Base-by-base conservation (phyloP, 2,113 vertebrate genomes). In the Cyanoliseus patagonus region DNA sequence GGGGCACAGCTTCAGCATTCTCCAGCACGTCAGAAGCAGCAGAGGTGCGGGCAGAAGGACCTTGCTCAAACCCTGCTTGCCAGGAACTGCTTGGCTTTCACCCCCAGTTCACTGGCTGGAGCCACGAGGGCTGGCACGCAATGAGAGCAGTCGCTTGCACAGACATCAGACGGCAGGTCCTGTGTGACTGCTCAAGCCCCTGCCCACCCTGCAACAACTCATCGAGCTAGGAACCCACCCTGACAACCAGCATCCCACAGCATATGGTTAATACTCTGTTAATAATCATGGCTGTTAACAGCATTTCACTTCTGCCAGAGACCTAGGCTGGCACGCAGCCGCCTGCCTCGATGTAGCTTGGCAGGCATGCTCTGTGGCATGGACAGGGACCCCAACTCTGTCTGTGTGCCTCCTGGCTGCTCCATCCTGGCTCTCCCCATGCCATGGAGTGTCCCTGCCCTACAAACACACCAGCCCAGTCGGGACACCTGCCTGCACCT, bases 241-340 rank as follows among this genome's bases (percentile, higher is more conserved):
- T 82, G 91, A 80, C 78, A 83, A 85, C 44, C 15, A 68, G 70
- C 90, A 86, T 70, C 93, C 83, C 1, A 13, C 90, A 96, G 83
- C 95, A 96, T 95, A 96, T 96, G 95, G 95, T 91, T 93, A 97
- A 97, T 96, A 96, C 91, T 96, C 94, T 91, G 95, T 91, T 96
- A 96, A 97, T 94, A 96, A 97, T 92, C 94, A 86, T 27, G 94
- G 86, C 88, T 95, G 95, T 92, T 96, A 95, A 88, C 95, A 95
- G 95, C 81, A 86, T 87, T 68, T 92, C 47, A 16, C 95, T 84
- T 22, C 95, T 96, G 92, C 92, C 94, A 95, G 92, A 90, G 94
- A 46, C 86, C 93, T 4, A 15, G 88, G 88, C 92, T 94, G 94
- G 92, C 94, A 92, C 30, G 5, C 70, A 85, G 90, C 92, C 79